Conservation (phyloP, 2,888 invertebrate genomes). For the Macrophya alboannulata region DNA sequence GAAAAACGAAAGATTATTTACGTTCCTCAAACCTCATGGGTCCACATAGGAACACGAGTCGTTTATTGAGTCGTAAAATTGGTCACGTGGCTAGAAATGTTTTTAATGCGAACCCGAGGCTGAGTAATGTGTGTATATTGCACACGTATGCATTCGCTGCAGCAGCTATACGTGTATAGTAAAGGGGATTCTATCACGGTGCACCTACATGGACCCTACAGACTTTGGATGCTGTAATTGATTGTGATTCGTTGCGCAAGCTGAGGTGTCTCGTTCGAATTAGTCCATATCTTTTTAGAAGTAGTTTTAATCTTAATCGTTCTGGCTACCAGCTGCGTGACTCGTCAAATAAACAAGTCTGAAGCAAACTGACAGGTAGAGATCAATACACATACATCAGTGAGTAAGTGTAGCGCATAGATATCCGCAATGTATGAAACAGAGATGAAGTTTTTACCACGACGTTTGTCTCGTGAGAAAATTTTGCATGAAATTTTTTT, state of each 20-base stretch:
- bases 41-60: constrained; percentile 64
- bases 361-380: constrained; percentile 15
- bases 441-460: neutral
- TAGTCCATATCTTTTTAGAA: constrained; percentile 37
- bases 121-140: neutral
- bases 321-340: constrained; percentile 28
- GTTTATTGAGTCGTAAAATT: constrained; percentile 72
- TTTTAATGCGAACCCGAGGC: constrained; percentile 63
- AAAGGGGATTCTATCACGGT: constrained; percentile 7
- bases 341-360: neutral
- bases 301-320: constrained; percentile 47
- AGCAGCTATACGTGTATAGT: constrained; percentile 44
- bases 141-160: neutral
- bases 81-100: constrained; percentile 75
- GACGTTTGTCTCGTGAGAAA: neutral
- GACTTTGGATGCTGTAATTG: constrained; percentile 53
- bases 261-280: constrained; percentile 43
- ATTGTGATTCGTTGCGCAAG: constrained; percentile 67
- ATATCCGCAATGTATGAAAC: neutral
- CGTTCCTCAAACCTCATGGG: constrained; percentile 50
- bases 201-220: neutral
- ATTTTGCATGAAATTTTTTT: neutral
- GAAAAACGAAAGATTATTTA: constrained; percentile 25
- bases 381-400: neutral
- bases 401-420: neutral